phyloP scores from a whole-genome alignment of 2,113 vertebrate species.

The Dasypus novemcinctus region DNA sequence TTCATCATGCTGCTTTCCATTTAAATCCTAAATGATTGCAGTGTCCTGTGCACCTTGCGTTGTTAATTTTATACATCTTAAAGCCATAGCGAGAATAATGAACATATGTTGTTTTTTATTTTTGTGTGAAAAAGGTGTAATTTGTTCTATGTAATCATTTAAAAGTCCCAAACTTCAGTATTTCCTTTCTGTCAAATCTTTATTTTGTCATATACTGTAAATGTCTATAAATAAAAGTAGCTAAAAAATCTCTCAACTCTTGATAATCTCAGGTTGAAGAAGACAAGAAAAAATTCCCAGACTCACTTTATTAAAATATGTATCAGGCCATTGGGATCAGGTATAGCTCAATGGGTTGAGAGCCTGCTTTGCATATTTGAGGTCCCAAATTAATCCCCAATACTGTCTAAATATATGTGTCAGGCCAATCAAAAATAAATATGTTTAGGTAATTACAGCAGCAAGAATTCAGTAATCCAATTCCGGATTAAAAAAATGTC shows the following conservation, averaged over 20 bases:
- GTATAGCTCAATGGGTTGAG: too few relatives aligned
- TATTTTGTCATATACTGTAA: background rate
- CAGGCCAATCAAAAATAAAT: background rate
- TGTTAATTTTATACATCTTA: background rate
- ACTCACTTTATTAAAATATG: background rate
- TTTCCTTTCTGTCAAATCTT: background rate
- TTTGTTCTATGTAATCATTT: background rate
- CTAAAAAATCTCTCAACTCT: background rate
- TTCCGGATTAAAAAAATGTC: background rate
- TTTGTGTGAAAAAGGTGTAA: background rate
- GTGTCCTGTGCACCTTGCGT: background rate
- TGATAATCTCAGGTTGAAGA: background rate
- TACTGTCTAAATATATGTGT: background rate
- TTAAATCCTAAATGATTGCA: background rate
- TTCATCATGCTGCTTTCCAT: background rate
- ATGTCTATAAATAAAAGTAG: background rate
- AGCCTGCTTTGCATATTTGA: too few relatives aligned
- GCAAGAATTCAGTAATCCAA: background rate
- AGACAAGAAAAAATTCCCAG: background rate
- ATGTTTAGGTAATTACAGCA: background rate
- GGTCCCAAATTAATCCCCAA: too few relatives aligned
- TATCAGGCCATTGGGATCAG: too few relatives aligned
- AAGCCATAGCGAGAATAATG: background rate
- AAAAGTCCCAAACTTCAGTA: background rate
- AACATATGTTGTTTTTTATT: background rate